These are phyloP conservation scores for Mythimna pallens DNA, from an alignment of 2,888 invertebrate genomes.

Conservation along the genomic window DNA sequence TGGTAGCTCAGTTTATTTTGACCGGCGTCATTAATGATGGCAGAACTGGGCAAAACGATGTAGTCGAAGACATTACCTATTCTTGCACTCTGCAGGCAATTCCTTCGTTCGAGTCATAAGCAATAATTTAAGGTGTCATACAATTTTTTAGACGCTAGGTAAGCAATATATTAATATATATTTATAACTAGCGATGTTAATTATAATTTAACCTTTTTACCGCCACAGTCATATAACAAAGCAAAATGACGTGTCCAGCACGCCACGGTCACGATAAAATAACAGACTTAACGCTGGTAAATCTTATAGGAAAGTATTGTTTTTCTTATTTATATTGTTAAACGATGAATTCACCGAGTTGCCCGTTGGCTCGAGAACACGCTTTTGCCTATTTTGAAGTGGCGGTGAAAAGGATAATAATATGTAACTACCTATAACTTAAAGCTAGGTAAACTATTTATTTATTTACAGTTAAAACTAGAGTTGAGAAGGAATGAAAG, in stretches of 20 bases:
- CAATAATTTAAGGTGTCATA: neutral
- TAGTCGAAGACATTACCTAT: neutral
- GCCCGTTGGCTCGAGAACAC: too few relatives aligned
- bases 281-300: too few relatives aligned
- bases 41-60: neutral
- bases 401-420: too few relatives aligned
- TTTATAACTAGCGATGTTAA: constrained; percentile 37
- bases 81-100: neutral
- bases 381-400: too few relatives aligned
- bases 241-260: too few relatives aligned
- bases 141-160: constrained; percentile 33
- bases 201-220: neutral
- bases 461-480: constrained; percentile 46
- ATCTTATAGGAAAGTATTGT: too few relatives aligned
- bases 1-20: neutral
- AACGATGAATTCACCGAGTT: too few relatives aligned
- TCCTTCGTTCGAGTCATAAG: neutral
- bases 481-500: constrained; percentile 39
- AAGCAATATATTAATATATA: constrained; percentile 49
- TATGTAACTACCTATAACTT: constrained; percentile 6
- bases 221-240: too few relatives aligned
- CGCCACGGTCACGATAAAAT: too few relatives aligned
- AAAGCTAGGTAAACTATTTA: constrained; percentile 23
- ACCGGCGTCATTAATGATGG: neutral
- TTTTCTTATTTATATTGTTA: too few relatives aligned